Percentiles rank a stretch among this genome's conserved stretches.
phyloP scores from a whole-genome alignment of 2,797 vertebrate genomes.

The Sitta carolinensis region DNA sequence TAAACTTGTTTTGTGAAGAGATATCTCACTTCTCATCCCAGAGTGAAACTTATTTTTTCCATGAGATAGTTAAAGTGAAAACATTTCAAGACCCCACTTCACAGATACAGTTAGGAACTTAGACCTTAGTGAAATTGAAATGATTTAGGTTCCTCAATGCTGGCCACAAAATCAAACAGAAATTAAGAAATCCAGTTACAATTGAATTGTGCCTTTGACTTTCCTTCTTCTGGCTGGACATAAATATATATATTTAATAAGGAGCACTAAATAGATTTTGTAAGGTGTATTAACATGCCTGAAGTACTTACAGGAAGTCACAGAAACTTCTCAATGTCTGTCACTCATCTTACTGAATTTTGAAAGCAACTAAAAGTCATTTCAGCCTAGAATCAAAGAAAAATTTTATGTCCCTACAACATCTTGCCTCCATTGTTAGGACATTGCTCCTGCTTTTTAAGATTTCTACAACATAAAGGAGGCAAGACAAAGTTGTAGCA shows the following conservation, averaged over 20 bases:
- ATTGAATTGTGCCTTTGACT: not conserved
- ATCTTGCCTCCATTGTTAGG: not conserved
- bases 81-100: not conserved
- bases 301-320: not conserved
- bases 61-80: not conserved
- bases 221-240: not conserved
- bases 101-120: not conserved
- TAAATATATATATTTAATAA: not conserved
- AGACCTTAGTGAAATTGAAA: not conserved
- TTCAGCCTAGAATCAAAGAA: not conserved
- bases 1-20: not conserved
- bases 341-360: not conserved
- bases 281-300: not conserved
- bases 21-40: fast-evolving
- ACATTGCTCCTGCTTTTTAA: not conserved
- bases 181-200: not conserved
- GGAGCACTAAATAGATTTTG: not conserved
- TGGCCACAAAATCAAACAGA: not conserved
- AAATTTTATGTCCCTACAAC: not conserved
- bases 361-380: not conserved
- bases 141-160: not conserved
- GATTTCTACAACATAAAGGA: not conserved
- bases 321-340: not conserved
- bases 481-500: not conserved
- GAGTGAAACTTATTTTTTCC: not conserved